Percentiles rank a stretch among this genome's conserved stretches.
These are phyloP conservation scores for Halisarca cf. caerulea DNA, from an alignment of 37 sponge, comb jelly and placozoan genomes.

Conservation along the genomic window DNA sequence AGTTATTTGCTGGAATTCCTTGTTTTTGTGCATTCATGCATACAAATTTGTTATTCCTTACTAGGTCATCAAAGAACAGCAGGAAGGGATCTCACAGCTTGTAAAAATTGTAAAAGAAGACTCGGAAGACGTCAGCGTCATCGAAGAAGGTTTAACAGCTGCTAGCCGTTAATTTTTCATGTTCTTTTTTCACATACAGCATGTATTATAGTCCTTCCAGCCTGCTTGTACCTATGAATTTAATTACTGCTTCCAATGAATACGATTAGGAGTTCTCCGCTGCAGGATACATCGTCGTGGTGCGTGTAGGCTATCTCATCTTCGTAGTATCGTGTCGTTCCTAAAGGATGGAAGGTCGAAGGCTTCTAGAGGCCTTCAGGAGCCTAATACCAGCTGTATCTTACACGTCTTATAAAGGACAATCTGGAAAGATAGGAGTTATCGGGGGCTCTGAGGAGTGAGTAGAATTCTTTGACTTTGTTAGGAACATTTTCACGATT, in stretches of 20 bases:
- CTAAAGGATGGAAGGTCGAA: not conserved
- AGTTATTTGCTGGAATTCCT: too few relatives aligned
- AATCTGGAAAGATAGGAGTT: conserved; percentile 73
- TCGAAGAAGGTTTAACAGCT: conserved; percentile 74
- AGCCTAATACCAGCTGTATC: conserved; percentile 30
- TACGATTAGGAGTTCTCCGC: too few relatives aligned
- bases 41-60: not conserved
- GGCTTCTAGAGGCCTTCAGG: not conserved
- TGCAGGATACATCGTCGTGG: too few relatives aligned
- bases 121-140: conserved; percentile 66
- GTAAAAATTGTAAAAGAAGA: conserved; percentile 87
- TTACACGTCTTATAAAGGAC: conserved; percentile 62
- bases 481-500: too few relatives aligned
- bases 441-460: conserved; percentile 85
- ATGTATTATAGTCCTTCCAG: too few relatives aligned
- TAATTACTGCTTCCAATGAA: too few relatives aligned
- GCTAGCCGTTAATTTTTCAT: too few relatives aligned
- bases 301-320: too few relatives aligned
- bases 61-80: conserved; percentile 88
- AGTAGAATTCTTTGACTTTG: conserved; percentile 26
- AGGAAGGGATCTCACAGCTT: conserved; percentile 81
- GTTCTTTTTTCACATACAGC: too few relatives aligned
- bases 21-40: not conserved
- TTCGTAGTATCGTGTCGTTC: too few relatives aligned
- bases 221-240: too few relatives aligned